Conservation (phyloP, 2,888 invertebrate species). For the Creontiades dilutus region DNA sequence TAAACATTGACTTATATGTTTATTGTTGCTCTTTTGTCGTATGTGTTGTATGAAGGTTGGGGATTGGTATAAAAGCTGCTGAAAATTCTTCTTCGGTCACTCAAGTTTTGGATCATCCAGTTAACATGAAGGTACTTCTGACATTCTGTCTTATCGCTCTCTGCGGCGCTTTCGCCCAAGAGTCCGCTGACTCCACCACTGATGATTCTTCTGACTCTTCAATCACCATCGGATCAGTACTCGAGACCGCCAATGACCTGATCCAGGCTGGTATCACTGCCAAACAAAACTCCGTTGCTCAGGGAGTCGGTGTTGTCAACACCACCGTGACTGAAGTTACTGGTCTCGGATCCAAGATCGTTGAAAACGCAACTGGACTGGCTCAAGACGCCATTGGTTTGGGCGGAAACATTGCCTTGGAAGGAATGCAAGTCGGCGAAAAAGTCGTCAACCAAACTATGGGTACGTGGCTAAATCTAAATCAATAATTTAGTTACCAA, state of each 20-base stretch:
- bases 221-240: background rate
- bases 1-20: too few species aligned
- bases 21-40: too few species aligned
- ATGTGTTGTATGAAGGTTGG: background rate
- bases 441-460: background rate
- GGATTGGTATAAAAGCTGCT: background rate
- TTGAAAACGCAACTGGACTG: background rate
- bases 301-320: background rate
- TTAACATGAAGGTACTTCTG: background rate
- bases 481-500: too few species aligned
- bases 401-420: background rate
- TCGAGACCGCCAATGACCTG: background rate
- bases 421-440: background rate
- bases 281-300: background rate
- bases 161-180: slow-evolving; percentile 37
- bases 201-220: background rate
- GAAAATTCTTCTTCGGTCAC: background rate
- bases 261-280: background rate
- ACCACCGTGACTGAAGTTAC: background rate
- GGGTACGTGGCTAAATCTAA: background rate
- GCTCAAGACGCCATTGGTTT: background rate
- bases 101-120: background rate
- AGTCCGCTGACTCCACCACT: background rate
- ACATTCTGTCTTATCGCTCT: slow-evolving; percentile 28
- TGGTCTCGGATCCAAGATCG: background rate